Conservation (phyloP, 2,113 vertebrate genomes). For the Pleuronectes platessa region DNA sequence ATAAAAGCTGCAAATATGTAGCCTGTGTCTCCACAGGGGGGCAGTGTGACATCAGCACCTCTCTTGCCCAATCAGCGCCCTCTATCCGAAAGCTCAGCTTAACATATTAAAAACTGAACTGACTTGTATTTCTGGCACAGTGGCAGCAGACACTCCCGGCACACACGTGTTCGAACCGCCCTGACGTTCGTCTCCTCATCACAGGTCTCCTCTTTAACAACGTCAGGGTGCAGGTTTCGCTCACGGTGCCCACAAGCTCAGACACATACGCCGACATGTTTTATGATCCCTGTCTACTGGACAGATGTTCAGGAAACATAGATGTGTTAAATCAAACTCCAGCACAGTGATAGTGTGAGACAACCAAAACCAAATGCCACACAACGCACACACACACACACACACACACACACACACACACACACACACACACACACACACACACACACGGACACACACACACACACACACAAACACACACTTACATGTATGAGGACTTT, state of each 20-base stretch:
- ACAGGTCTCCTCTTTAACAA: neutral
- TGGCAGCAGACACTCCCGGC: slow-evolving; percentile 53
- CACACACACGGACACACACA: too few relatives aligned
- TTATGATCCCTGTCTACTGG: neutral
- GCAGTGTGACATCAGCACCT: slow-evolving; percentile 13
- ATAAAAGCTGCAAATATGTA: neutral
- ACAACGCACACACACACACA: neutral
- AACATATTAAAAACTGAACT: slow-evolving; percentile 38
- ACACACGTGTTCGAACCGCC: too few relatives aligned
- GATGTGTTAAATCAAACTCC: neutral
- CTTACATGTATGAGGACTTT: too few relatives aligned
- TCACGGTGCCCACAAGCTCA: neutral
- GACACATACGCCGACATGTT: neutral
- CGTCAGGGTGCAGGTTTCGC: neutral
- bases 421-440: too few relatives aligned
- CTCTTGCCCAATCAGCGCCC: neutral
- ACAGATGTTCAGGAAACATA: too few relatives aligned
- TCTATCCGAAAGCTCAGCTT: neutral
- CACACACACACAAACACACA: too few relatives aligned
- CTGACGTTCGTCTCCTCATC: slow-evolving; percentile 19
- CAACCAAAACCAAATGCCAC: neutral
- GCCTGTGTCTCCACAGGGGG: slow-evolving; percentile 34
- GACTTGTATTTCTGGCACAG: slow-evolving; percentile 60
- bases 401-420: too few relatives aligned
- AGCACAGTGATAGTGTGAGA: too few relatives aligned